Evolutionary conservation across 2,797 vertebrate genomes (phyloP).

Genomic region (Acipenser transmontanus): DNA sequence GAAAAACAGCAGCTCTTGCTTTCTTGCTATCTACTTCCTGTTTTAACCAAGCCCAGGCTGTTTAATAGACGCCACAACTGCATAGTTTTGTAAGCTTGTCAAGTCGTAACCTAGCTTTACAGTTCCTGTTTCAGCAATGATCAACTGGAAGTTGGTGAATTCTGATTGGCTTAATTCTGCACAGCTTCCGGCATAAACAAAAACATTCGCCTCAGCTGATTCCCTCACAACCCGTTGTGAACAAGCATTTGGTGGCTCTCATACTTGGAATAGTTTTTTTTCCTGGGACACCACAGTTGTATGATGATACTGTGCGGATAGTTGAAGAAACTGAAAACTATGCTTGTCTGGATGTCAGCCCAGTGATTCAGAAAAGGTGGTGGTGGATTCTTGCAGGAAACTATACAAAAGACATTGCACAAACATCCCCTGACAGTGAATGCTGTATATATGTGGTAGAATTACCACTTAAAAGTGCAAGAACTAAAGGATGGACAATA

Average conservation of each 20-base stretch:
- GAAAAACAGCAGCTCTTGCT: no score
- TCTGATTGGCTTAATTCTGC: conserved; percentile 45
- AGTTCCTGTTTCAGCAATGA: conserved; percentile 59
- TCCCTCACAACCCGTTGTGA: conserved; percentile 16
- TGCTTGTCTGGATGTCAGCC: neutral
- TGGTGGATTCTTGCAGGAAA: conserved; percentile 9
- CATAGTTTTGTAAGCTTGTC: no score
- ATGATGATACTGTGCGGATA: no score
- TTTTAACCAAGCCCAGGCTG: no score
- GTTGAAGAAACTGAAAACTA: no score
- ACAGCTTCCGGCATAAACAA: conserved; percentile 55
- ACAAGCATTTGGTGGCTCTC: conserved; percentile 40
- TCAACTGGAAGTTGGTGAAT: conserved; percentile 19
- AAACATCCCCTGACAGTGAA: neutral
- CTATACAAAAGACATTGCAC: conserved; percentile 15
- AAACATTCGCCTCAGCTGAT: conserved; percentile 47
- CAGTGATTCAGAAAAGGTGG: conserved; percentile 30
- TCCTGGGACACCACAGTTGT: conserved; percentile 18
- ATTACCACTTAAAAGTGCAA: conserved; percentile 24
- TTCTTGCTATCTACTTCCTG: no score
- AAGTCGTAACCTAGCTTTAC: no score
- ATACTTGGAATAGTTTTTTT: conserved; percentile 28
- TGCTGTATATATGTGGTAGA: neutral
- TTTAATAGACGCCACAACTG: no score
- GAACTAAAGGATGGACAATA: conserved; percentile 34